phyloP scores from a whole-genome alignment of 2,888 invertebrate genomes.

The Julus scanicus region DNA sequence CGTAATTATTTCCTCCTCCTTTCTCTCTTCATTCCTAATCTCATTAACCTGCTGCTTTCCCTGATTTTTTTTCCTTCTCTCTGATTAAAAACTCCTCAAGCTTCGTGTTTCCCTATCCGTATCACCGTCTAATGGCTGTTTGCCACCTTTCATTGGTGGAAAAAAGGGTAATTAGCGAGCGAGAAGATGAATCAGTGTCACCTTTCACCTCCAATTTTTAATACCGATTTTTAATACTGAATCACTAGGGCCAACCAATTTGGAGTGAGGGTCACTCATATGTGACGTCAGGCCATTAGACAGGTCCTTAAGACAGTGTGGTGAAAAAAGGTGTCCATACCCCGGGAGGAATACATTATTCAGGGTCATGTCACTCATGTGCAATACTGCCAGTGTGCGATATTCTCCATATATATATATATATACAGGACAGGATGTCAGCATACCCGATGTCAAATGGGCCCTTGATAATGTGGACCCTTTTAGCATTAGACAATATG shows the following conservation, averaged over 20 bases:
- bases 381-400: no score
- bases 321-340: no score
- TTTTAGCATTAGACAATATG: no score
- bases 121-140: slow-evolving; percentile 31
- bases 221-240: slow-evolving; percentile 26
- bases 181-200: slow-evolving; percentile 10
- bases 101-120: neutral
- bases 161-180: slow-evolving; percentile 38
- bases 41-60: slow-evolving; percentile 34
- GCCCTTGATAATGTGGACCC: no score
- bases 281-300: neutral
- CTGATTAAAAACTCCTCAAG: slow-evolving; percentile 29
- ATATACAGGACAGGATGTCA: no score
- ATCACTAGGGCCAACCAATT: neutral
- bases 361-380: no score
- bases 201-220: slow-evolving; percentile 38
- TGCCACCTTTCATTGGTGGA: slow-evolving; percentile 39
- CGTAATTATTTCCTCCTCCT: slow-evolving; percentile 10
- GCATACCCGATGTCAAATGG: no score
- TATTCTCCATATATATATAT: no score
- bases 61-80: neutral
- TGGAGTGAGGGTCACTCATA: neutral
- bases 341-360: no score
- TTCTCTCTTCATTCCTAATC: neutral
- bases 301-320: no score